phyloP scores from a whole-genome alignment of 2,888 invertebrate genomes.

The Proisotoma minuta region DNA sequence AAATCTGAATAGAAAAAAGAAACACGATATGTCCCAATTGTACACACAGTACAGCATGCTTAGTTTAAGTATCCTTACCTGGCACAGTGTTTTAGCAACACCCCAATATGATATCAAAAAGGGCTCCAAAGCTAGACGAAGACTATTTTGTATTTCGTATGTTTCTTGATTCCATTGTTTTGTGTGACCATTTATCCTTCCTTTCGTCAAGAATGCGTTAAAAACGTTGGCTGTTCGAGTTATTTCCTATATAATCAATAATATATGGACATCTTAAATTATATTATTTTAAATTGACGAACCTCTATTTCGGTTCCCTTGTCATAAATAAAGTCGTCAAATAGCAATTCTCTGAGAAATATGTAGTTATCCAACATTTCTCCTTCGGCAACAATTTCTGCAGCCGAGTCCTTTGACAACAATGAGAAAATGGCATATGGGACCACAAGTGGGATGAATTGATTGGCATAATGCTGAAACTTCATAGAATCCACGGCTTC shows the following conservation, averaged over 20 bases:
- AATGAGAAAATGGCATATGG: conserved; percentile 37
- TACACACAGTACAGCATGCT: background rate
- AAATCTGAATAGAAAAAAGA: background rate
- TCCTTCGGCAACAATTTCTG: background rate
- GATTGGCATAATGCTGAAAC: conserved; percentile 46
- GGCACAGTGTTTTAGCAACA: conserved; percentile 32
- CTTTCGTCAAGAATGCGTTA: background rate
- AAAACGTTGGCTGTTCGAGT: background rate
- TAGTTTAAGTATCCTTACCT: conserved; percentile 17
- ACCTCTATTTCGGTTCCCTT: conserved; percentile 21
- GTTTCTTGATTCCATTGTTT: conserved; percentile 1
- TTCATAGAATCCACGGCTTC: conserved; percentile 41
- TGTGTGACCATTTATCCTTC: conserved; percentile 5
- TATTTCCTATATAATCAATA: background rate
- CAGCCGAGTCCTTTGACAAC: conserved; percentile 1
- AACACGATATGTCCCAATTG: background rate
- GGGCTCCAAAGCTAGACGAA: conserved; percentile 30
- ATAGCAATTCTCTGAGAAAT: conserved; percentile 23
- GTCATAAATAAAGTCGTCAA: conserved; percentile 31
- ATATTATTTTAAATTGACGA: background rate
- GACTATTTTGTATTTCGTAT: background rate
- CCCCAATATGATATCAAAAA: conserved; percentile 42
- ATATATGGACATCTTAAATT: background rate
- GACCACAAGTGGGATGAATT: conserved; percentile 39
- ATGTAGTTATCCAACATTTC: conserved; percentile 16